Base-by-base conservation (phyloP, 2,888 invertebrate species). In the Epirrhoe tristata region DNA sequence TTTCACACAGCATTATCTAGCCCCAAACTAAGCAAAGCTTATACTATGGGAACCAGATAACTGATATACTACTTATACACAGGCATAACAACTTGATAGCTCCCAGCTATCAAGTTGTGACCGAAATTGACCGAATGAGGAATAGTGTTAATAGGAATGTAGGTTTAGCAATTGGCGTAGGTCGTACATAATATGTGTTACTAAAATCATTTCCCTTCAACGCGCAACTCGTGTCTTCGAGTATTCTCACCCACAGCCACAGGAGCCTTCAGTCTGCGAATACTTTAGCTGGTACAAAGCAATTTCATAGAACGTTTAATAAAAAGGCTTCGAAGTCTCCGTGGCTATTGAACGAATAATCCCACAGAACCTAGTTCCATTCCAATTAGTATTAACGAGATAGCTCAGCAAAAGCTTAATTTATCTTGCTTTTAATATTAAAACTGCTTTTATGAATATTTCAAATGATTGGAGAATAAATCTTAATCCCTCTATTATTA, bases 231-330 rank as follows among this genome's bases (percentile, higher is more conserved):
- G 43, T 43, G 43, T 16, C 12, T 43, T n/a, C n/a, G n/a, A n/a
- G n/a, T n/a, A 1, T 43, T 5, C 12, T 43, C 2, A 43, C 10
- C 39, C 1, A 43, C 12, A 12, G 12, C 4, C n/a, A 12, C 8
- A 12, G 12, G 12, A 24, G n/a, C n/a, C 12, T 10, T 43, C 14
- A 16, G 16, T 16, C 48, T 7, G 14, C 7, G 14, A 12, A 48
- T 48, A 48, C 6, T 16, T 6, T 16, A 6, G 6, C 39, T 4
- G 39, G 39, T 43, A 43, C 59, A 59, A 32, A 53, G 43, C 52
- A 59, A 46, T 54, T 46, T 60, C 43, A 46, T 54, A 46, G 48
- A 57, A 51, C 8, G 10, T 53, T 60, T 61, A 54, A 48, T 61
- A 61, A 55, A 54, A 61, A 55, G 54, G 32, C 54, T 54, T 34